These are phyloP conservation scores for Eristalinus aeneus DNA, from an alignment of 2,888 invertebrate genomes.

Conservation along the genomic window DNA sequence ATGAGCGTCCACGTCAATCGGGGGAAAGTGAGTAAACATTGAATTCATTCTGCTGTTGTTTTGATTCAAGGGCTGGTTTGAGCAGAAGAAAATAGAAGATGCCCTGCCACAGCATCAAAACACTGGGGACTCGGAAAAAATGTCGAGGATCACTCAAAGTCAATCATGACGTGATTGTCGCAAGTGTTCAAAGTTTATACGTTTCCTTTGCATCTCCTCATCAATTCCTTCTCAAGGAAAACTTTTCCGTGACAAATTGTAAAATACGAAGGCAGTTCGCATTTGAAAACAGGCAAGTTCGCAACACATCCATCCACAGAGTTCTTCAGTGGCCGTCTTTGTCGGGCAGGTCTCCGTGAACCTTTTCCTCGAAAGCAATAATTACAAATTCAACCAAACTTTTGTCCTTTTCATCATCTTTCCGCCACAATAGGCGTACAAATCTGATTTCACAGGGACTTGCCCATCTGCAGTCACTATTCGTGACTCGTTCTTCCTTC, in stretches of 20 bases:
- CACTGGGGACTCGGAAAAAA: no score
- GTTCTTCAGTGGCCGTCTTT: background rate
- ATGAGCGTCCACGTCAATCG: background rate
- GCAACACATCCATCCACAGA: constrained; percentile 34
- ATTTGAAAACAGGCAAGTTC: background rate
- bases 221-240: background rate
- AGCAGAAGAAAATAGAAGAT: no score
- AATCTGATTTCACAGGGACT: constrained; percentile 42
- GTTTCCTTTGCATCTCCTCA: background rate
- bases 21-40: background rate
- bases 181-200: background rate
- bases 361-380: constrained; percentile 15
- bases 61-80: background rate
- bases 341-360: background rate
- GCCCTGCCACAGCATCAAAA: no score
- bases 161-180: background rate
- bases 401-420: constrained; percentile 40
- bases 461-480: background rate
- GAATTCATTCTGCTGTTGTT: background rate
- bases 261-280: background rate
- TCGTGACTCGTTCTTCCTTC: background rate
- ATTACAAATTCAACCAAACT: constrained; percentile 37
- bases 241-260: background rate
- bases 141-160: background rate
- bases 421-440: constrained; percentile 44